Percentiles rank a stretch among this genome's conserved stretches.
phyloP scores from a whole-genome alignment of 2,113 vertebrate species.

The Hiodon alosoides region DNA sequence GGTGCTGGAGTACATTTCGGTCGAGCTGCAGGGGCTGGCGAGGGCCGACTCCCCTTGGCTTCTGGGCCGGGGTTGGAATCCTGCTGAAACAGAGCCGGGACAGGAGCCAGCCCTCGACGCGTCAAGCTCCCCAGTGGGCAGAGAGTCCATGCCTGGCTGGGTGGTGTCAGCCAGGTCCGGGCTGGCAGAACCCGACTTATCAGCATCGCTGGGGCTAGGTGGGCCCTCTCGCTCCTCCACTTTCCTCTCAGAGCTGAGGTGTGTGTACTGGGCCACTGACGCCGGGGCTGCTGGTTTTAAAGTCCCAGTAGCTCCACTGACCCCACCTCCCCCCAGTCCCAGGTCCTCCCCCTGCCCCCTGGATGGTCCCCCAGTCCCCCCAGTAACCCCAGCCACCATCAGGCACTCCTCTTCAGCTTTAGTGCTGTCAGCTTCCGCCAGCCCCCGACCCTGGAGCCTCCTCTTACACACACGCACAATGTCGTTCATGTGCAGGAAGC shows the following conservation, averaged over 20 bases:
- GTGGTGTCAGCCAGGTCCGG: conserved; percentile 78
- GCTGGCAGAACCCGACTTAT: conserved; percentile 46
- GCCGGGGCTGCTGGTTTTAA: conserved; percentile 29
- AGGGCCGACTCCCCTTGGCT: conserved; percentile 53
- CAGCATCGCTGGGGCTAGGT: conserved; percentile 14
- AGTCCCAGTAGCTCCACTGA: conserved; percentile 20
- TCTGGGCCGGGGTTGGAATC: conserved; percentile 23
- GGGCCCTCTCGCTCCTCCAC: conserved; percentile 14
- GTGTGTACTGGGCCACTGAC: conserved; percentile 22
- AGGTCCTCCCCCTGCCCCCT: conserved; percentile 4
- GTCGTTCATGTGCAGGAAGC: conserved; percentile 94
- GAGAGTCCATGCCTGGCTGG: conserved; percentile 77
- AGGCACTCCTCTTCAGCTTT: conserved; percentile 70
- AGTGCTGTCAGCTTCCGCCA: conserved; percentile 87
- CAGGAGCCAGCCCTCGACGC: conserved; percentile 25
- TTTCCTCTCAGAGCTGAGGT: conserved; percentile 39
- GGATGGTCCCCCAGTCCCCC: conserved; percentile 19
- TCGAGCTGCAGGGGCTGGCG: conserved; percentile 82
- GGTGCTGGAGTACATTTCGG: conserved; percentile 63
- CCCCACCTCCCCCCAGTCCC: conserved; percentile 8
- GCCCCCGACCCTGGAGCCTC: conserved; percentile 72
- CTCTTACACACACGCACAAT: conserved; percentile 89
- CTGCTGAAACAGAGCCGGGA: conserved; percentile 29
- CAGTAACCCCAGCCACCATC: neutral
- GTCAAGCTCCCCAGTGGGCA: conserved; percentile 32